phyloP scores from a whole-genome alignment of 2,113 vertebrate species.

The Chamaea fasciata region DNA sequence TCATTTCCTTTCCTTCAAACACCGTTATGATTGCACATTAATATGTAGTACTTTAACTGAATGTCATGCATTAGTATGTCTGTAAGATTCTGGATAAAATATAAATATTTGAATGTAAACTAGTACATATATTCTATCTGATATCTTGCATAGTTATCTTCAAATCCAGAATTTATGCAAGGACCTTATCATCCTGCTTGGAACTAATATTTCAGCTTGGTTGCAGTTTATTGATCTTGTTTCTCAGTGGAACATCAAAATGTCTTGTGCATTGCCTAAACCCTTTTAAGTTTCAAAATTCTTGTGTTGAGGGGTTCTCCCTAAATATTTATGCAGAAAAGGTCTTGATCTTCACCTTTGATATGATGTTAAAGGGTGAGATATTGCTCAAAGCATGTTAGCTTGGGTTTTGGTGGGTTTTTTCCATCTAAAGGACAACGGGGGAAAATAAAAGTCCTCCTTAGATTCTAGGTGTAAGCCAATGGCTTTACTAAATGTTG shows the following conservation, averaged over 20 bases:
- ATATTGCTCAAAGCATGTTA: neutral
- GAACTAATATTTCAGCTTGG: neutral
- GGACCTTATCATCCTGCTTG: neutral
- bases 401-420: fast-evolving
- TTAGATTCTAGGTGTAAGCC: neutral
- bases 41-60: neutral
- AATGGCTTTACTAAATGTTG: neutral
- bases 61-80: neutral
- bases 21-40: neutral
- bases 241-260: neutral
- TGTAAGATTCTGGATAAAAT: neutral
- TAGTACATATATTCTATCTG: neutral
- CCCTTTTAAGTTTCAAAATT: neutral
- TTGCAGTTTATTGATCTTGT: neutral
- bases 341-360: neutral
- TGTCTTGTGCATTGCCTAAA: neutral
- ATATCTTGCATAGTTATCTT: neutral
- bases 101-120: neutral
- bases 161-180: neutral
- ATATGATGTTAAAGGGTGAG: neutral
- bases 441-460: neutral
- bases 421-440: neutral
- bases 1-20: neutral
- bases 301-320: neutral
- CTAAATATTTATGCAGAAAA: neutral